Base-by-base conservation (phyloP, 2,888 invertebrate species). In the Dysmachus trigonus region DNA sequence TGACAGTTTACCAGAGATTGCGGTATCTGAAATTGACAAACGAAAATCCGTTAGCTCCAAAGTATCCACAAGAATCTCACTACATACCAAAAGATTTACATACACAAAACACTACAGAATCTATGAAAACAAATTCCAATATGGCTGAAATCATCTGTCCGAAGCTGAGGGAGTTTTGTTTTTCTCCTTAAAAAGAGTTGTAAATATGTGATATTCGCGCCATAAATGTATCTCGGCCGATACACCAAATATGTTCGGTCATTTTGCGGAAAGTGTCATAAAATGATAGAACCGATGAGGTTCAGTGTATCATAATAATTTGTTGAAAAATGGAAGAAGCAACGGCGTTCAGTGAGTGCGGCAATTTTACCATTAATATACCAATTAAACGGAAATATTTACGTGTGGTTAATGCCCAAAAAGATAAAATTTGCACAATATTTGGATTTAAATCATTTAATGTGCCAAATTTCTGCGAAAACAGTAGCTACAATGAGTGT, bases 341-440 rank as follows among this genome's bases (percentile, higher is more conserved):
- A 72, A 83, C 38, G 6, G 83, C n/a, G 41, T 33, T 27, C 30
- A 62, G 71, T 72, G 83, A 83, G 71, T 31, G 72, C 15, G 72
- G 72, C 41, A 72, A 38, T 35, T 35, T 83, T 72, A 72, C 22
- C 2, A 83, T 85, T 15, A 74, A 85, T 85, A 30, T 85, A 4
- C 62, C n/a, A 13, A n/a, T 87, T 13, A 79, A 53, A 5, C 79
- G 74, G 15, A 87, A 87, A 72, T 85, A 86, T 82, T 82, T 86
- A 33, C 87, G 86, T 73, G 27, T 85, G 3, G 22, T 87, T 2
- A 82, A 76, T 35, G 71, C 35, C n/a, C 87, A 87, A 31, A 74
- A 82, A 27, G 86, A 85, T 85, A 85, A 86, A 81, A 87, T 87
- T 35, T 87, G 87, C 85, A 73, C 86, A 47, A 86, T 86, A 79